phyloP scores from a whole-genome alignment of 2,888 invertebrate species.

The Slavum lentiscoides region DNA sequence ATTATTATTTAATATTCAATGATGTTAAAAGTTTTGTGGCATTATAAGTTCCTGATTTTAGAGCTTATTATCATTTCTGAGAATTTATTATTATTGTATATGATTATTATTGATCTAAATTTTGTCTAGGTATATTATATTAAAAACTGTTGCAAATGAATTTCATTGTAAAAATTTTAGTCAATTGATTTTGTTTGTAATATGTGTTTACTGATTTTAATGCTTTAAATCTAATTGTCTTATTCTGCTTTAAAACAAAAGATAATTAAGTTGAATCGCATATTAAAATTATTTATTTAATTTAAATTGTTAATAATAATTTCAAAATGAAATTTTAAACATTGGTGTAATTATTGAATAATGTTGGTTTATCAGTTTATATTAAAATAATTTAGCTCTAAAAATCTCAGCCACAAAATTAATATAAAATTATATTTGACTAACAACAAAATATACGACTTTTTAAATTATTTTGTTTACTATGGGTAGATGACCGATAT shows the following conservation, averaged over 20 bases:
- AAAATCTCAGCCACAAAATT: slow-evolving; percentile 42
- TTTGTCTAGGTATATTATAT: neutral
- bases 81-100: slow-evolving; percentile 3
- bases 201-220: neutral
- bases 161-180: neutral
- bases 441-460: neutral
- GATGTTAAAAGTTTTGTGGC: slow-evolving; percentile 39
- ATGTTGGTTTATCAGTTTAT: neutral
- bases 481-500: neutral
- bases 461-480: neutral
- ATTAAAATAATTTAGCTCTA: slow-evolving; percentile 36
- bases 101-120: slow-evolving; percentile 8
- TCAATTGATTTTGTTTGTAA: neutral
- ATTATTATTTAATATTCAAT: slow-evolving; percentile 3
- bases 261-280: too few relatives aligned
- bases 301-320: neutral
- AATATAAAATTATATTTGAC: slow-evolving; percentile 42
- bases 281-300: neutral
- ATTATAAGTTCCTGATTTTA: slow-evolving; percentile 41
- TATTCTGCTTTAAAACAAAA: too few relatives aligned
- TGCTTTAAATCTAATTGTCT: too few relatives aligned
- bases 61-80: slow-evolving; percentile 28
- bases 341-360: neutral
- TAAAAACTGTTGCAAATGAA: neutral
- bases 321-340: neutral